phyloP scores from a whole-genome alignment of 2,113 vertebrate genomes.

The Chaenogobius annularis region DNA sequence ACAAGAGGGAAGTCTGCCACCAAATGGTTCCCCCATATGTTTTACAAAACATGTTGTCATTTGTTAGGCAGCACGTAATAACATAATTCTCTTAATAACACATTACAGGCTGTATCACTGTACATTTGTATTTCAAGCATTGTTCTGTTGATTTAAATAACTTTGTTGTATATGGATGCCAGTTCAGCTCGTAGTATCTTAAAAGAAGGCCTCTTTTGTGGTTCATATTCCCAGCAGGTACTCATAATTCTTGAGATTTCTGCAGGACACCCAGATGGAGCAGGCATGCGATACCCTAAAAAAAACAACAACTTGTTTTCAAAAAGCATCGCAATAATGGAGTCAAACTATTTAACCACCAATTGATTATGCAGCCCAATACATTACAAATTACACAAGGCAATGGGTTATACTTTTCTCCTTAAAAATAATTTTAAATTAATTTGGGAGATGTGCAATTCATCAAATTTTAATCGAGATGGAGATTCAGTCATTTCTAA shows the following conservation, averaged over 20 bases:
- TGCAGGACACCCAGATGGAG: constrained; percentile 81
- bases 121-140: neutral
- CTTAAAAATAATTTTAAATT: too few relatives aligned
- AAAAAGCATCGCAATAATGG: neutral
- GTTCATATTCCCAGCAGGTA: constrained; percentile 90
- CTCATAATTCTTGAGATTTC: constrained; percentile 88
- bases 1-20: neutral
- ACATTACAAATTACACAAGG: neutral
- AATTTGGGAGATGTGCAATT: too few relatives aligned
- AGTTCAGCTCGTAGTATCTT: constrained; percentile 80
- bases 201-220: constrained; percentile 84
- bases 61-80: neutral
- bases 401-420: too few relatives aligned
- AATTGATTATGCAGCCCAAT: neutral
- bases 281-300: constrained; percentile 84
- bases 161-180: constrained; percentile 71
- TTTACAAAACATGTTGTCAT: neutral
- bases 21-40: neutral
- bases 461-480: too few relatives aligned
- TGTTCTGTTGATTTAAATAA: constrained; percentile 33
- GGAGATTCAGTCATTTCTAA: too few relatives aligned
- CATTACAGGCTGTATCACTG: neutral
- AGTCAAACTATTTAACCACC: too few relatives aligned
- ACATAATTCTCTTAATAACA: neutral
- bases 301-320: constrained; percentile 19